Percentiles rank a stretch among this genome's conserved stretches.
These are phyloP conservation scores for Drosophila sordidula DNA, from an alignment of 2,888 invertebrate genomes.

Conservation along the genomic window DNA sequence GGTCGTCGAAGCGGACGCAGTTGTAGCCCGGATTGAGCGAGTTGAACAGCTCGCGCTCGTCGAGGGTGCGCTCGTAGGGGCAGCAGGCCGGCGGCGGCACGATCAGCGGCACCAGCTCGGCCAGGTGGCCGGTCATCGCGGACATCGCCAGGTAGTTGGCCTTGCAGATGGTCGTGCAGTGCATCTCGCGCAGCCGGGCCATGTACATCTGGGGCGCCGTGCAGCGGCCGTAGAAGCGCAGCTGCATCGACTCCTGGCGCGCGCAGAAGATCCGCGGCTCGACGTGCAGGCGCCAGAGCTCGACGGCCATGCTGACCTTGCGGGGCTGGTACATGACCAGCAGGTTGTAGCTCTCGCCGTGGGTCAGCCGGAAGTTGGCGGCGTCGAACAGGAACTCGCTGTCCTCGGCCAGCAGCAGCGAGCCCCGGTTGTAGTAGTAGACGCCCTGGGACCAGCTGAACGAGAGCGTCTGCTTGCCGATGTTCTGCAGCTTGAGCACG, in stretches of 20 bases:
- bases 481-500: constrained; percentile 68
- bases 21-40: constrained; percentile 60
- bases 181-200: constrained; percentile 52
- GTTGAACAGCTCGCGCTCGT: constrained; percentile 69
- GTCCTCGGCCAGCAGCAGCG: constrained; percentile 62
- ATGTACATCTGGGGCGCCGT: constrained; percentile 64
- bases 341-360: constrained; percentile 58
- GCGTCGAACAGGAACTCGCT: constrained; percentile 76
- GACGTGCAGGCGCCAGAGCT: constrained; percentile 71
- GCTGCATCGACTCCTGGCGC: constrained; percentile 55
- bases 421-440: constrained; percentile 62
- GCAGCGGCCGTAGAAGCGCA: constrained; percentile 73
- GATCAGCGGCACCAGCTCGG: constrained; percentile 51
- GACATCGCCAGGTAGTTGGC: constrained; percentile 35
- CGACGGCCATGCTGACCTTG: constrained; percentile 63
- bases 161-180: constrained; percentile 50
- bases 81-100: constrained; percentile 52
- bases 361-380: constrained; percentile 65
- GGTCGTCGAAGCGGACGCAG: constrained; percentile 63
- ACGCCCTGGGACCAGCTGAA: constrained; percentile 72
- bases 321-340: constrained; percentile 76
- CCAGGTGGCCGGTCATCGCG: constrained; percentile 44
- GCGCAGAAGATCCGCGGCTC: constrained; percentile 73
- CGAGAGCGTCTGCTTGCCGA: constrained; percentile 68
- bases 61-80: constrained; percentile 57